A percentile compares a stretch with the other conserved stretches of the same genome.
These are phyloP conservation scores for Parotia lawesii DNA, from an alignment of 2,113 vertebrate species.

Conservation along the genomic window DNA sequence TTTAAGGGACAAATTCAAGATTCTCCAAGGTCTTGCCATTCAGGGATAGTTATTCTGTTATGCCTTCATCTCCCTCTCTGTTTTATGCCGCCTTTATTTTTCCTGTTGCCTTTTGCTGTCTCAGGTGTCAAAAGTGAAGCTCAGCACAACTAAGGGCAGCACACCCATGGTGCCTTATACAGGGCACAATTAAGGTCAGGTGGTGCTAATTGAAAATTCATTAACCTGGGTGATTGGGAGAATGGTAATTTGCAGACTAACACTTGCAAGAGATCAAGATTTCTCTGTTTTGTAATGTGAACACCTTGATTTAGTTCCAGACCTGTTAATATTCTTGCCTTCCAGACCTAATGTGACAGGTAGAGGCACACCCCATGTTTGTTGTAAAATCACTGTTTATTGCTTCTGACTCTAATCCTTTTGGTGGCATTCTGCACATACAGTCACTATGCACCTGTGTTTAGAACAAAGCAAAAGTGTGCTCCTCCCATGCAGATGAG, in stretches of 20 bases:
- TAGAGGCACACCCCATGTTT: background rate
- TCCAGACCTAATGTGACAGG: background rate
- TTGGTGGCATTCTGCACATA: background rate
- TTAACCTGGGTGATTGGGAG: constrained; percentile 71
- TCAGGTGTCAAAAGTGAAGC: constrained; percentile 83
- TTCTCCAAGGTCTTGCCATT: background rate
- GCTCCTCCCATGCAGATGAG: background rate
- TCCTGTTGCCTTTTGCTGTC: constrained; percentile 78
- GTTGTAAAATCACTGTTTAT: background rate
- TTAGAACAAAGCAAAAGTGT: background rate
- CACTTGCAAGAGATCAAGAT: constrained; percentile 49
- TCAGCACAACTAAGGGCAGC: constrained; percentile 74
- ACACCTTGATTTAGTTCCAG: constrained; percentile 11
- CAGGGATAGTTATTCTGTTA: background rate
- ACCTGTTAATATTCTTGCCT: background rate
- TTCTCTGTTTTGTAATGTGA: constrained; percentile 21
- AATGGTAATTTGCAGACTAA: constrained; percentile 74
- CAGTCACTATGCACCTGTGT: background rate
- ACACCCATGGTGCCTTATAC: constrained; percentile 77
- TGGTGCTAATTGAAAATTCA: constrained; percentile 68
- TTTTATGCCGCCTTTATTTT: constrained; percentile 69
- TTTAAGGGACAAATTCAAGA: background rate
- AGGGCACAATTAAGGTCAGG: constrained; percentile 89
- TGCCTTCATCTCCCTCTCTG: constrained; percentile 37
- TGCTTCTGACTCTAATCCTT: constrained; percentile 8